Percentiles rank a stretch among this genome's conserved stretches.
Conservation (phyloP, 2,797 vertebrate species). For the Anguilla obscura region DNA sequence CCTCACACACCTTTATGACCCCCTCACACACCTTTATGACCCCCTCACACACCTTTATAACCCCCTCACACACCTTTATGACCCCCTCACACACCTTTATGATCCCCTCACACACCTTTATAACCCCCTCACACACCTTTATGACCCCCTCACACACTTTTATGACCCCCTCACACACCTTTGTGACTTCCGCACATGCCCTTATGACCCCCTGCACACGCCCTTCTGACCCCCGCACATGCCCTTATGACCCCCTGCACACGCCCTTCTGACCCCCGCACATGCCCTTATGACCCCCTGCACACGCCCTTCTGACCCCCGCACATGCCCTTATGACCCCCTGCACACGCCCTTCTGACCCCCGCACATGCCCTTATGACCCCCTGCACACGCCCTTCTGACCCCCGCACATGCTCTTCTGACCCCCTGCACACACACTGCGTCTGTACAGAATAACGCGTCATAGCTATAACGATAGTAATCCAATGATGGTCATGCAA, state of each 20-base stretch:
- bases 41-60: neutral
- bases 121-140: neutral
- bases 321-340: neutral
- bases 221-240: neutral
- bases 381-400: too few relatives aligned
- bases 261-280: neutral
- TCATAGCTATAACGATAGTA: constrained; percentile 42
- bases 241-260: neutral
- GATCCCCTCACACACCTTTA: neutral
- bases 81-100: neutral
- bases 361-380: too few relatives aligned
- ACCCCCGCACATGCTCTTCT: too few relatives aligned
- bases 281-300: neutral
- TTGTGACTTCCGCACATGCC: too few relatives aligned
- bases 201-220: neutral
- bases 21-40: neutral
- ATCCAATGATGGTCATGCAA: constrained; percentile 69
- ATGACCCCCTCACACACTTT: neutral
- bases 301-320: neutral
- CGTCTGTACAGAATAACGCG: constrained; percentile 53
- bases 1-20: neutral
- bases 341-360: too few relatives aligned
- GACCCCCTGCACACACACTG: constrained; percentile 44
- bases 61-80: constrained; percentile 7
- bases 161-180: neutral